phyloP scores from a whole-genome alignment of 2,888 invertebrate species.

The Drosophila multiciliata region DNA sequence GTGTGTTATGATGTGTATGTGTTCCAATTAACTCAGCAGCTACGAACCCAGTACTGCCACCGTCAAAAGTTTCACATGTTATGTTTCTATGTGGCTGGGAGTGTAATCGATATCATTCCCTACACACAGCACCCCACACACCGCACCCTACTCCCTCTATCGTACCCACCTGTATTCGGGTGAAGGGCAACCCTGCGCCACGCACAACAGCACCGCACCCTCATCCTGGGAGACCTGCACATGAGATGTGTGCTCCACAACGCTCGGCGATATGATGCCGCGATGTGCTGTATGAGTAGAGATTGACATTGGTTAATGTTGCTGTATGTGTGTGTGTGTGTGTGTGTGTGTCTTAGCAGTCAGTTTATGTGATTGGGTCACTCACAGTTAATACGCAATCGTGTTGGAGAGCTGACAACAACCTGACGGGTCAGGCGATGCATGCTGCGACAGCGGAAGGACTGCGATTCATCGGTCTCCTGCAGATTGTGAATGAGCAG shows the following conservation, averaged over 20 bases:
- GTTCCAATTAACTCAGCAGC: constrained; percentile 66
- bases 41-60: constrained; percentile 53
- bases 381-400: constrained; percentile 89
- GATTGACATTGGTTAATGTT: constrained; percentile 68
- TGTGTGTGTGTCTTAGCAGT: constrained; percentile 10
- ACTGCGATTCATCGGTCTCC: constrained; percentile 90
- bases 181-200: constrained; percentile 92
- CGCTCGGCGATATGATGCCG: constrained; percentile 89
- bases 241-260: constrained; percentile 89
- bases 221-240: constrained; percentile 90
- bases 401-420: constrained; percentile 89
- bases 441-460: constrained; percentile 90
- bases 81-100: constrained; percentile 42
- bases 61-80: constrained; percentile 70
- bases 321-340: neutral
- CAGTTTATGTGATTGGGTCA: constrained; percentile 55
- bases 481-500: constrained; percentile 90
- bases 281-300: constrained; percentile 87
- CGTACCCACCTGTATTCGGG: constrained; percentile 90
- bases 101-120: constrained; percentile 85
- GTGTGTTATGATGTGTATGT: constrained; percentile 28
- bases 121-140: constrained; percentile 62
- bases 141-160: constrained; percentile 86
- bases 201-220: constrained; percentile 90
- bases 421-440: constrained; percentile 90